Base-by-base conservation (phyloP, 2,888 invertebrate species). In the Leptinotarsa juncta region DNA sequence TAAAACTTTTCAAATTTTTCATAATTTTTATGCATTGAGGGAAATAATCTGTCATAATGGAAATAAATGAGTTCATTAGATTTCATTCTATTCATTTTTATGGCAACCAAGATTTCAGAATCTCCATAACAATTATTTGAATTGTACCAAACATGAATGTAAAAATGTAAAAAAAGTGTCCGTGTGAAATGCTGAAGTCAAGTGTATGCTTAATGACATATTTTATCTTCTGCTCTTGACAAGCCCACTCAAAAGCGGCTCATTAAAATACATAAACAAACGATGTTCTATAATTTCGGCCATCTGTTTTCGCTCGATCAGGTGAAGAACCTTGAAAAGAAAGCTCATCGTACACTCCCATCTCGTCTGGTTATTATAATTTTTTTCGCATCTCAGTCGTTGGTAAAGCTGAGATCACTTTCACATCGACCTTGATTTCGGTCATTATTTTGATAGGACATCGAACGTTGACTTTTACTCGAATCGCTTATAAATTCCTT, bases 251-350 rank as follows among this genome's bases (percentile, higher is more conserved):
- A 66, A 50, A 20, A 20, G 51, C 26, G 26, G 1, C 53, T 7
- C 20, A 18, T 51, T 14, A 23, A n/a, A 23, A n/a, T 68, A 55
- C 42, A 68, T 32, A 14, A 68, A 55, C 32, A 68, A 68, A 55
- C 55, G 18, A 53, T 55, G 32, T 49, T 48, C 62, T 69, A 70
- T 55, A 62, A 68, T 60, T 76, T 73, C 69, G 68, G 65, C 72
- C 67, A 74, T 67, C 70, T 70, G 71, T 78, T 77, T 72, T 65
- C 67, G 57, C 67, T 66, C 42, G 57, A 70, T 71, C 70, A 70
- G 77, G 77, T 78, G 67, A 78, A 78, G 76, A 78, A 77, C 81
- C 80, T 81, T 80, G 78, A 77, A 81, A 81, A 75, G 81, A 81
- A 81, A 81, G 81, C 78, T 69, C 73, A 62, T n/a, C 23, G 69